These are phyloP conservation scores for Habroteleia sp. DNA, from an alignment of 2,888 invertebrate species.

Conservation along the genomic window DNA sequence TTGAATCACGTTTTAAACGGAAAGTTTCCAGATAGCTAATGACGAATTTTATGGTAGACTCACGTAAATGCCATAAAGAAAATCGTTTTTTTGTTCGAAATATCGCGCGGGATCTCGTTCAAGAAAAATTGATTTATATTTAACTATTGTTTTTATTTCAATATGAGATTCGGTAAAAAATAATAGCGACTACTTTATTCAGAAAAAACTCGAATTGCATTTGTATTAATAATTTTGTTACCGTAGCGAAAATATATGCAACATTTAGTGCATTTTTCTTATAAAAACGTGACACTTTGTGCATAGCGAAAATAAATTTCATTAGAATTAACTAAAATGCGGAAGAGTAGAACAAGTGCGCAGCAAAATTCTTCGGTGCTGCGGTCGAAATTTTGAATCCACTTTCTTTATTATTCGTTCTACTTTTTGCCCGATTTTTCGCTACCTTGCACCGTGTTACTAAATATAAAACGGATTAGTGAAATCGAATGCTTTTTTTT, in stretches of 20 bases:
- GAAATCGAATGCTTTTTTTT: background rate
- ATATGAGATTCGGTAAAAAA: background rate
- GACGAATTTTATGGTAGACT: conserved; percentile 37
- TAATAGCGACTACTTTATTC: conserved; percentile 3
- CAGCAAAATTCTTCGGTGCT: conserved; percentile 23
- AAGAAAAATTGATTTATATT: conserved; percentile 29
- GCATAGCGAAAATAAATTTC: conserved; percentile 27
- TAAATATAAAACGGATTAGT: background rate
- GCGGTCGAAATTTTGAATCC: conserved; percentile 40
- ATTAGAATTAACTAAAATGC: conserved; percentile 41
- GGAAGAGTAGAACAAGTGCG: conserved; percentile 2
- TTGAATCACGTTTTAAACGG: conserved; percentile 51
- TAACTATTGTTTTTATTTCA: conserved; percentile 30
- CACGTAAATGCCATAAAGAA: conserved; percentile 43
- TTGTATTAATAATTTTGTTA: conserved; percentile 10
- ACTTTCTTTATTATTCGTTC: conserved; percentile 8
- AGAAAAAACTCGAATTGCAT: conserved; percentile 13
- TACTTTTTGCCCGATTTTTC: conserved; percentile 5
- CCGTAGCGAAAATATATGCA: conserved; percentile 4
- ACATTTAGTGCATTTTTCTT: conserved; percentile 11
- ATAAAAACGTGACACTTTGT: conserved; percentile 26
- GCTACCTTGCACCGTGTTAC: background rate
- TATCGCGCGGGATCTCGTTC: conserved; percentile 2
- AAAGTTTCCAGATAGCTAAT: conserved; percentile 37
- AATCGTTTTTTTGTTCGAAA: background rate